Base-by-base conservation (phyloP, 2,888 invertebrate species). In the Melikaiella ostensackeni region DNA sequence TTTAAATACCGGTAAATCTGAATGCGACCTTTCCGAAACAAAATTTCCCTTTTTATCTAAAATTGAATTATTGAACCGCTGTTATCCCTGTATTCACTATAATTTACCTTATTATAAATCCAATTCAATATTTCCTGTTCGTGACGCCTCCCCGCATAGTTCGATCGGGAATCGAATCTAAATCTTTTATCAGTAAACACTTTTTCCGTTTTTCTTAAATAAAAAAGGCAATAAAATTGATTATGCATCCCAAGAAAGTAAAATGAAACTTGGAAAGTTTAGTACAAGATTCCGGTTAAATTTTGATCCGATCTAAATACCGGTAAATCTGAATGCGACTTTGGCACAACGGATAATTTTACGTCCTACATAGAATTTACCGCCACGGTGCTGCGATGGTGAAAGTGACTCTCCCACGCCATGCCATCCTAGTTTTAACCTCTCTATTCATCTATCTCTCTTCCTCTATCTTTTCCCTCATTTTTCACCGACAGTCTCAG, bases 391-490 rank as follows among this genome's bases (percentile, higher is more conserved):
- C 27, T 61, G 55, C 38, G 79, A 80, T 74, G 80, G 82, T 82
- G 82, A 82, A 82, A 82, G 82, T 82, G 82, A 82, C 80, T 81
- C 82, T 82, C 82, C 82, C 82, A 82, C 82, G 82, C 81, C 78
- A 78, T 80, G 76, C 77, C 81, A 79, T 81, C 81, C 78, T 33
- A 73, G 79, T 78, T 77, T 80, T 78, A 73, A 78, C 73, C 81
- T 76, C 79, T 80, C 78, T 73, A 35, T 38, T n/a, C 59, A 27
- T 50, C 35, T 46, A 35, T 63, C 74, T 42, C 62, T 76, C 79
- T 79, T 73, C 75, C 78, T 77, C 79, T 74, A n/a, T 74, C 59
- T 75, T 62, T 59, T 16, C 27, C 11, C 27, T 59, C 27, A 24
- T 59, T 27, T 59, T 59, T 64, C 74, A 46, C 50, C 50, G 4